Base-by-base conservation (phyloP, 2,797 vertebrate species). In the Threskiornis aethiopicus region DNA sequence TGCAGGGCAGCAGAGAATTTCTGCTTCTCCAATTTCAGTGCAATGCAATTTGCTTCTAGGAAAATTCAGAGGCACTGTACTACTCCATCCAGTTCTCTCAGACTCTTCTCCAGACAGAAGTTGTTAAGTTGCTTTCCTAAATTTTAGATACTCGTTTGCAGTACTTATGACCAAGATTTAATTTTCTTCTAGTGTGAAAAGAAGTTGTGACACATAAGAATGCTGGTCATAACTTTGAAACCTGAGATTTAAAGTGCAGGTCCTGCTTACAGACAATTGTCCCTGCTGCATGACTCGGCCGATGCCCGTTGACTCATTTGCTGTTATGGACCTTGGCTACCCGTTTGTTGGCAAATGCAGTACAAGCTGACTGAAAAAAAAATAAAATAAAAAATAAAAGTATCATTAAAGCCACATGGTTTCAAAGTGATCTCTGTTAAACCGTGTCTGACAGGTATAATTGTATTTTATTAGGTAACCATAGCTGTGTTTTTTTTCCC, bases 11-110 rank as follows among this genome's bases (percentile, higher is more conserved):
- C 65, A 62, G 51, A 64, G 92, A 87, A 46, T 57, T 83, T 72
- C 69, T 75, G 66, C 25, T 79, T 87, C 94, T 97, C 87, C 89
- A 31, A n/a, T 93, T 95, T 88, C 93, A 88, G 6, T 9, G 72
- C 84, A 26, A 26, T 62, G 91, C 94, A 39, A 0, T 94, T 93
- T 84, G 93, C 91, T 95, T 51, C 85, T 55, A 84, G 95, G 95
- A 59, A 76, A 79, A 84, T 52, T 7, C 64, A 54, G 64, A 37
- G 77, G 89, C 70, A 19, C 83, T 82, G 80, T 66, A 44, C 69
- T 69, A 54, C 58, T 72, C 91, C 69, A 54, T 49, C 76, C 95
- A 73, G n/a, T 79, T 84, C 79, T 78, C 57, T 95, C 69, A 75
- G 47, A 8, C 82, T 89, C n/a, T 42, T 33, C 76, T 73, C 44